Percentiles rank a stretch among this genome's conserved stretches.
These are phyloP conservation scores for Scolopax bukidnonensis DNA, from an alignment of 2,797 vertebrate genomes.

Conservation along the genomic window DNA sequence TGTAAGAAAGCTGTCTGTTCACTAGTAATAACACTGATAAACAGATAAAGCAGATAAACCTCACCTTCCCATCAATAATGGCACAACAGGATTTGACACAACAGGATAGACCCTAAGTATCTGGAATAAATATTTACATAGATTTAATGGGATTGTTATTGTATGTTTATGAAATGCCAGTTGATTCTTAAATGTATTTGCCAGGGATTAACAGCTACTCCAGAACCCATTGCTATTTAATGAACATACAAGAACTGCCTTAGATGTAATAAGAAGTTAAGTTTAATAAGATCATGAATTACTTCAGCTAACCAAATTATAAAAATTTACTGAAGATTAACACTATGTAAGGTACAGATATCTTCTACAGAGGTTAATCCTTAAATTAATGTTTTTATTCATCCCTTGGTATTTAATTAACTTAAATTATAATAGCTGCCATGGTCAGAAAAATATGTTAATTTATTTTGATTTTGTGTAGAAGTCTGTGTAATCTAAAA, in stretches of 20 bases:
- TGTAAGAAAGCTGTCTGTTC: neutral
- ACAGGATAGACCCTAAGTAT: neutral
- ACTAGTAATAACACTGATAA: neutral
- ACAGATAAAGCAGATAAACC: neutral
- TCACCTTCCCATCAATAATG: neutral
- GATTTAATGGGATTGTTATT: conserved; percentile 21
- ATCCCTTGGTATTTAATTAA: conserved; percentile 24
- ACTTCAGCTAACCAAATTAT: conserved; percentile 7
- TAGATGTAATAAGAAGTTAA: neutral
- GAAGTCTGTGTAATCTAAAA: neutral
- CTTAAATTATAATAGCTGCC: neutral
- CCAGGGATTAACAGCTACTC: conserved; percentile 50
- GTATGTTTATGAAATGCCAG: conserved; percentile 59
- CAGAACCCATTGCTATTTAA: conserved; percentile 42
- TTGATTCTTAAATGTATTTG: conserved; percentile 55
- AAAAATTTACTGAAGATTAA: conserved; percentile 40
- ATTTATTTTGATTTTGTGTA: conserved; percentile 21
- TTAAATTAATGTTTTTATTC: conserved; percentile 10
- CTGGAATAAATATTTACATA: conserved; percentile 47
- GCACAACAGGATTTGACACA: neutral
- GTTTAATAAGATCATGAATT: conserved; percentile 40
- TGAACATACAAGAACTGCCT: conserved; percentile 21
- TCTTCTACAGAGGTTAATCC: conserved; percentile 6
- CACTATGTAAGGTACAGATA: neutral
- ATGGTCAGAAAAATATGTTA: neutral